Evolutionary conservation across 2,797 vertebrate genomes (phyloP).

Genomic region (Rhinatrema bivittatum): DNA sequence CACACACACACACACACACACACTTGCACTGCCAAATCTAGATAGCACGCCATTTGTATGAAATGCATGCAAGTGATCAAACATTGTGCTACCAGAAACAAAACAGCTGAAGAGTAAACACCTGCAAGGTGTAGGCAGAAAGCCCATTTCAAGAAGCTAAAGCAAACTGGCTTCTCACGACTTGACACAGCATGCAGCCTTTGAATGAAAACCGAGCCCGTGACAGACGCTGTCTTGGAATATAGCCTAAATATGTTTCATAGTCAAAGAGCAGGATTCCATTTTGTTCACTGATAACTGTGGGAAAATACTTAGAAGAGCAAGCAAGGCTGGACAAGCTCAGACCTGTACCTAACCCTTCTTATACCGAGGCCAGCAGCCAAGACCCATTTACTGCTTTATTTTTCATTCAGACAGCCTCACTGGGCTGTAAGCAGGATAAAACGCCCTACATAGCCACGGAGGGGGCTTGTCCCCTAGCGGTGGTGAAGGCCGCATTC

Average conservation of each 20-base stretch:
- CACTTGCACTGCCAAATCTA: neutral
- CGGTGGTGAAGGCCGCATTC: too few species aligned
- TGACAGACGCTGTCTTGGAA: constrained; percentile 51
- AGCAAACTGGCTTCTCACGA: constrained; percentile 37
- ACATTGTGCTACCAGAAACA: constrained; percentile 7
- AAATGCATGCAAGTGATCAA: neutral
- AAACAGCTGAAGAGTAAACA: constrained; percentile 14
- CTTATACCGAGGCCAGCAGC: constrained; percentile 18
- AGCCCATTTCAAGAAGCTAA: constrained; percentile 32
- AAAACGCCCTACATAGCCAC: too few species aligned
- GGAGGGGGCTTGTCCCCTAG: too few species aligned
- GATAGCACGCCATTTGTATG: neutral
- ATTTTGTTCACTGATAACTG: constrained; percentile 67
- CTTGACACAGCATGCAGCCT: constrained; percentile 49
- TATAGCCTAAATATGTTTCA: constrained; percentile 62
- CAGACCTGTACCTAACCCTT: constrained; percentile 44
- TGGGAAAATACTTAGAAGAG: constrained; percentile 70
- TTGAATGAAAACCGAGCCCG: constrained; percentile 47
- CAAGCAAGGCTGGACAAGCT: constrained; percentile 58
- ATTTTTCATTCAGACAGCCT: neutral
- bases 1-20: too few species aligned
- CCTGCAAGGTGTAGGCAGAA: constrained; percentile 22
- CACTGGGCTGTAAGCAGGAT: too few species aligned
- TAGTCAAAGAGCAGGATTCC: constrained; percentile 60
- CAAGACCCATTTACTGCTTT: constrained; percentile 34